These are phyloP conservation scores for Nomada fucata DNA, from an alignment of 2,888 invertebrate species.

Conservation along the genomic window DNA sequence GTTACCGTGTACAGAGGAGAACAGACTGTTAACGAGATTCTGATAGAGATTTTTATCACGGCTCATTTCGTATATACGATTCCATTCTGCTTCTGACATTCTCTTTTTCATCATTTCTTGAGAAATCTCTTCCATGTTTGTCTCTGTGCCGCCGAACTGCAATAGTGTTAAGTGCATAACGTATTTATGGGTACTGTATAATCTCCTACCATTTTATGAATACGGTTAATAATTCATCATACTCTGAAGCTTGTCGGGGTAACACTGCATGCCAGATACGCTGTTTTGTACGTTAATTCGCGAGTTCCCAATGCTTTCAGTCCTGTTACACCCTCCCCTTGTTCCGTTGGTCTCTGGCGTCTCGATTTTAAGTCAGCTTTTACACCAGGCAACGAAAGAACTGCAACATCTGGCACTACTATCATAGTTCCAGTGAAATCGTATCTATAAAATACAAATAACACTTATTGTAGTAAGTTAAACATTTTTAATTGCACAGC, in stretches of 20 bases:
- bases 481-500: not conserved
- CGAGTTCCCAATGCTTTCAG: constrained; percentile 94
- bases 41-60: constrained; percentile 95
- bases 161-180: constrained; percentile 48
- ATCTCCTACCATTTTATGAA: not conserved
- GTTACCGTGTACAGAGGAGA: constrained; percentile 98
- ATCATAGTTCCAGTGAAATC: constrained; percentile 89
- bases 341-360: constrained; percentile 89
- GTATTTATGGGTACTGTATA: not conserved
- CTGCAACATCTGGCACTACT: constrained; percentile 98
- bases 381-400: constrained; percentile 93
- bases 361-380: constrained; percentile 91
- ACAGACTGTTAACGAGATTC: constrained; percentile 95
- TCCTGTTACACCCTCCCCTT: constrained; percentile 94
- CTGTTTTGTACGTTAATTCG: constrained; percentile 94
- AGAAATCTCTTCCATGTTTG: constrained; percentile 94
- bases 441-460: constrained; percentile 70
- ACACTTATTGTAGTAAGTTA: not conserved
- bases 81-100: constrained; percentile 97
- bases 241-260: constrained; percentile 92
- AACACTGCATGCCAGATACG: constrained; percentile 97
- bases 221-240: constrained; percentile 59
- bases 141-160: constrained; percentile 93
- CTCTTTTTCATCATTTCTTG: constrained; percentile 96
- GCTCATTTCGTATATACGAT: constrained; percentile 98